These are phyloP conservation scores for Amorpha juglandis DNA, from an alignment of 2,888 invertebrate genomes.

Conservation along the genomic window DNA sequence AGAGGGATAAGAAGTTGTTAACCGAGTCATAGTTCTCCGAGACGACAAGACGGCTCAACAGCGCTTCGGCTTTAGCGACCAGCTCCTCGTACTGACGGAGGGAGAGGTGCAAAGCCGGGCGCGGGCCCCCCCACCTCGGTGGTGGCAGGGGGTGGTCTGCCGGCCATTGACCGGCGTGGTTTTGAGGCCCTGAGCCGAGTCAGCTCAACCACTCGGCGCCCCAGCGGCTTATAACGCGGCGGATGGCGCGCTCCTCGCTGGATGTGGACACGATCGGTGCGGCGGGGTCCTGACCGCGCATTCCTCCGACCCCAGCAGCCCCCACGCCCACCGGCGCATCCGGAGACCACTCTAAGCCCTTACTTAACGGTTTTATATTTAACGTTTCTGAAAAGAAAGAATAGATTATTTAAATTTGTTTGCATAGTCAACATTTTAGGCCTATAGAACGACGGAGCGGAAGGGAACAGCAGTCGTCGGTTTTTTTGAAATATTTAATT, in stretches of 20 bases:
- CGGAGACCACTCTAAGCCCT: conserved; percentile 77
- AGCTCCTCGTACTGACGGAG: conserved; percentile 92
- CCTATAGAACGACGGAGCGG: no score
- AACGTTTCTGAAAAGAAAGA: conserved; percentile 71
- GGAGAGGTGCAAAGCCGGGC: conserved; percentile 88
- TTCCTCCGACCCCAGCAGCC: conserved; percentile 69
- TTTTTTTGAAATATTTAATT: no score
- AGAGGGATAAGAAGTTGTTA: conserved; percentile 91
- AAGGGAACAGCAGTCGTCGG: no score
- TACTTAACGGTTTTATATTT: conserved; percentile 84
- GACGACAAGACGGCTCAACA: conserved; percentile 92
- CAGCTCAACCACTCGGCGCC: conserved; percentile 99
- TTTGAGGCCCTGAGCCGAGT: conserved; percentile 87
- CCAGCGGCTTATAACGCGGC: conserved; percentile 91
- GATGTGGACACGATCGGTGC: conserved; percentile 65
- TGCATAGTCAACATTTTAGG: background rate
- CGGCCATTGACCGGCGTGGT: conserved; percentile 71
- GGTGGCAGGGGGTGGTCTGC: conserved; percentile 77
- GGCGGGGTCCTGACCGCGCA: conserved; percentile 56
- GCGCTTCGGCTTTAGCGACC: conserved; percentile 91
- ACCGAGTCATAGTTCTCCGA: conserved; percentile 95
- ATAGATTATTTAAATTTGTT: conserved; percentile 9
- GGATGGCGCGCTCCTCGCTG: conserved; percentile 76
- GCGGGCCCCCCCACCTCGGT: conserved; percentile 77
- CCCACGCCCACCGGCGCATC: conserved; percentile 69